Evolutionary conservation across 2,113 vertebrate species (phyloP).

Genomic region (Petroica traversi): DNA sequence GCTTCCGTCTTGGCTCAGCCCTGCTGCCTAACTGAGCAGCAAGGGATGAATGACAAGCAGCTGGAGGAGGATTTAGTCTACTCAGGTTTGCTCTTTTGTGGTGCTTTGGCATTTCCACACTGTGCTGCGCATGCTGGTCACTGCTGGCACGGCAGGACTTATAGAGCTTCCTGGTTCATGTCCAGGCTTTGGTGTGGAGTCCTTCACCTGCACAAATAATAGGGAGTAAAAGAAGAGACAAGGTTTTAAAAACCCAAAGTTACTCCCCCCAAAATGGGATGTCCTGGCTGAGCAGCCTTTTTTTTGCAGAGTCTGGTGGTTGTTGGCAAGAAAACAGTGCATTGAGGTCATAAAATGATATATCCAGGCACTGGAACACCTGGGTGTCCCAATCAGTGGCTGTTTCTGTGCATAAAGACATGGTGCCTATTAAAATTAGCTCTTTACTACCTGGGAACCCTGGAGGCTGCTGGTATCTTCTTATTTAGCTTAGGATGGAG

Average conservation of each 20-base stretch:
- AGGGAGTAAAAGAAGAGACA: not conserved
- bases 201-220: not conserved
- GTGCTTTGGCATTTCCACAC: not conserved
- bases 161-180: not conserved
- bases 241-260: not conserved
- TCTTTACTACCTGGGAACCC: not conserved
- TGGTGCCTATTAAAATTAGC: not conserved
- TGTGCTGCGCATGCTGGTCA: not conserved
- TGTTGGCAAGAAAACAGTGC: not conserved
- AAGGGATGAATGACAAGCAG: not conserved
- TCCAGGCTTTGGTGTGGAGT: not conserved
- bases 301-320: not conserved
- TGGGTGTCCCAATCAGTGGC: not conserved
- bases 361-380: not conserved
- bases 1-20: not conserved
- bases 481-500: not conserved
- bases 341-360: not conserved
- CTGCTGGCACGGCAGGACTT: not conserved
- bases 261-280: not conserved
- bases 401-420: not conserved
- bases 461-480: not conserved
- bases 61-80: not conserved
- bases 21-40: not conserved
- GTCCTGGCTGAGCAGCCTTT: not conserved
- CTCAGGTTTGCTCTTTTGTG: not conserved